A percentile compares a stretch with the other conserved stretches of the same genome.
phyloP scores from a whole-genome alignment of 2,797 vertebrate species.

The Schizopygopsis pylzovi region DNA sequence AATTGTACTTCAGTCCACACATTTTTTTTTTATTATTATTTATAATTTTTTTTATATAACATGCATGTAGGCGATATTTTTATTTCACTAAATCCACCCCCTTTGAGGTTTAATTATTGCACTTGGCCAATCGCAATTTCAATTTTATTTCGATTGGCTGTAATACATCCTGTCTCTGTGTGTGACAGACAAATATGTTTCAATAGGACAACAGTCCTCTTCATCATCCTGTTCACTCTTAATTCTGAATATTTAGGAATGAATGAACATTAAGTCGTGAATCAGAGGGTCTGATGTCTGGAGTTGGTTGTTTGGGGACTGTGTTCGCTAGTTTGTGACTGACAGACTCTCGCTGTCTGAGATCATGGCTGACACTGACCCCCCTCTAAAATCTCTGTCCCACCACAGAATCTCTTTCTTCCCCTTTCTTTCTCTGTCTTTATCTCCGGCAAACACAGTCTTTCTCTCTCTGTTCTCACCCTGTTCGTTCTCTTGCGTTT shows the following conservation, averaged over 20 bases:
- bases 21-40: no score
- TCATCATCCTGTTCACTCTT: conserved; percentile 36
- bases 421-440: conserved; percentile 28
- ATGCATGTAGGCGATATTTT: background rate
- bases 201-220: conserved; percentile 55
- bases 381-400: conserved; percentile 52
- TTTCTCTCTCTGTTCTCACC: conserved; percentile 46
- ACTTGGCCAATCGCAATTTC: background rate
- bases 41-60: no score
- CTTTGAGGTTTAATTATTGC: conserved; percentile 3
- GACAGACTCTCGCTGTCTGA: conserved; percentile 67
- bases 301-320: conserved; percentile 49
- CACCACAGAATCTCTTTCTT: conserved; percentile 40
- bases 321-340: conserved; percentile 61
- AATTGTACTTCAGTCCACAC: background rate
- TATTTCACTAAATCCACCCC: background rate
- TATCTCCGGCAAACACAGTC: conserved; percentile 36
- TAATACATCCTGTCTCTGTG: conserved; percentile 27
- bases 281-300: conserved; percentile 53
- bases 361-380: conserved; percentile 63
- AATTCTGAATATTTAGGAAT: conserved; percentile 51
- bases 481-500: conserved; percentile 44
- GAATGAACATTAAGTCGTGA: conserved; percentile 57
- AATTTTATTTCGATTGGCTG: conserved; percentile 6
- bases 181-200: conserved; percentile 31